These are phyloP conservation scores for Alcedo quadribrachys DNA, from an alignment of 2,797 vertebrate species.

Conservation along the genomic window DNA sequence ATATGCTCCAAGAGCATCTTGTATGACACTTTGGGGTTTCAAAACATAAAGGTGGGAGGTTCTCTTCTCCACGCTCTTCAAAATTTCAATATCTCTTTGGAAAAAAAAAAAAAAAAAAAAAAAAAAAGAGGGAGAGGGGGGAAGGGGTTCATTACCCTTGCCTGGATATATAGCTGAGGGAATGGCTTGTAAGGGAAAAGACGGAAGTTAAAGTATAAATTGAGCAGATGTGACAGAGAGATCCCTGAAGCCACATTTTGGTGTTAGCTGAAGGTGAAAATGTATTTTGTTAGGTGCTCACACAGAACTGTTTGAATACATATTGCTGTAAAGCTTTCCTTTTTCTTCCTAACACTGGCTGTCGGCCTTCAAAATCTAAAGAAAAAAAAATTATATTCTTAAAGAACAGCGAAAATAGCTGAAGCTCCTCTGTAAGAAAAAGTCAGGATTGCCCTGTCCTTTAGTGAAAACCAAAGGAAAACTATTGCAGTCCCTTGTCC, in stretches of 20 bases:
- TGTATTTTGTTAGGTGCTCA: background rate
- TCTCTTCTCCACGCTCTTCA: background rate
- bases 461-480: background rate
- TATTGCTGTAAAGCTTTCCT: background rate
- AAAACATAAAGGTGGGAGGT: accelerated
- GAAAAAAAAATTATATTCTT: background rate
- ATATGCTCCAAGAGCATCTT: background rate
- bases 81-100: background rate
- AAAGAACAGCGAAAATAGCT: background rate
- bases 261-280: background rate
- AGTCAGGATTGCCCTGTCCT: background rate
- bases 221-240: background rate
- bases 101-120: background rate
- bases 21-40: background rate
- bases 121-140: background rate
- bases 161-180: background rate
- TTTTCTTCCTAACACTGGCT: background rate
- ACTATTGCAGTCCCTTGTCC: background rate
- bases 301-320: background rate
- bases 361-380: background rate
- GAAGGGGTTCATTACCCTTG: background rate
- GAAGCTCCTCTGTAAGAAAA: background rate
- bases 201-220: background rate
- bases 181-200: background rate
- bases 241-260: background rate